Evolutionary conservation across 2,797 vertebrate genomes (phyloP).

Genomic region (Danio tinwini): DNA sequence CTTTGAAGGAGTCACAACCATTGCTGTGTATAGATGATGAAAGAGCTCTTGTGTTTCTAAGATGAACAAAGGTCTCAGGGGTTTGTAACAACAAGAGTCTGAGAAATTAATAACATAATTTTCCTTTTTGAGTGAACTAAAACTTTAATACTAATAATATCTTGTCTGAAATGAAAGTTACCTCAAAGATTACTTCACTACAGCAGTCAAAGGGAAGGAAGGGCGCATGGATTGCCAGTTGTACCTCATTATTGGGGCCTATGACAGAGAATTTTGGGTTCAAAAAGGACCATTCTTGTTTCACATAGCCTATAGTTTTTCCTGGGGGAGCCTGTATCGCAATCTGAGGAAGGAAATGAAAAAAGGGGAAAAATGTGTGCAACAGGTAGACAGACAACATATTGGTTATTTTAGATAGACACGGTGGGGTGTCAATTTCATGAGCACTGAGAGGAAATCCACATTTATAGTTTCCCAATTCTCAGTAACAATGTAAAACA

Average conservation of each 20-base stretch:
- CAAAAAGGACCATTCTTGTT: constrained; percentile 87
- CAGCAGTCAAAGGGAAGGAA: constrained; percentile 88
- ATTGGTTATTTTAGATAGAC: neutral
- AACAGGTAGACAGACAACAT: neutral
- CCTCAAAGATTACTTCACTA: constrained; percentile 89
- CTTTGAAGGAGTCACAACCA: too few species aligned
- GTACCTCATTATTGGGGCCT: constrained; percentile 77
- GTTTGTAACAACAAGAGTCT: too few species aligned
- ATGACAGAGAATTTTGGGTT: constrained; percentile 86
- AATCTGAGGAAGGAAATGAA: constrained; percentile 72
- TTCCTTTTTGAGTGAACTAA: too few species aligned
- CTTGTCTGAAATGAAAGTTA: constrained; percentile 54
- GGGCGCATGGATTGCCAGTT: constrained; percentile 84
- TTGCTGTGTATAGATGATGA: too few species aligned
- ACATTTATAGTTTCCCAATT: neutral
- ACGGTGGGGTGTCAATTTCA: neutral
- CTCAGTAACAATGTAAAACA: neutral
- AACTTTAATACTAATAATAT: too few species aligned
- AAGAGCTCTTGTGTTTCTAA: too few species aligned
- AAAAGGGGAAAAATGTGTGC: neutral
- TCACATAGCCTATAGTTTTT: constrained; percentile 84
- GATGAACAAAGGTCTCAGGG: too few species aligned
- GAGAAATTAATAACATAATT: too few species aligned
- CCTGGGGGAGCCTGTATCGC: constrained; percentile 89
- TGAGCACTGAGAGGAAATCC: neutral